Conservation (phyloP, 2,797 vertebrate genomes). For the Caiman crocodilus region DNA sequence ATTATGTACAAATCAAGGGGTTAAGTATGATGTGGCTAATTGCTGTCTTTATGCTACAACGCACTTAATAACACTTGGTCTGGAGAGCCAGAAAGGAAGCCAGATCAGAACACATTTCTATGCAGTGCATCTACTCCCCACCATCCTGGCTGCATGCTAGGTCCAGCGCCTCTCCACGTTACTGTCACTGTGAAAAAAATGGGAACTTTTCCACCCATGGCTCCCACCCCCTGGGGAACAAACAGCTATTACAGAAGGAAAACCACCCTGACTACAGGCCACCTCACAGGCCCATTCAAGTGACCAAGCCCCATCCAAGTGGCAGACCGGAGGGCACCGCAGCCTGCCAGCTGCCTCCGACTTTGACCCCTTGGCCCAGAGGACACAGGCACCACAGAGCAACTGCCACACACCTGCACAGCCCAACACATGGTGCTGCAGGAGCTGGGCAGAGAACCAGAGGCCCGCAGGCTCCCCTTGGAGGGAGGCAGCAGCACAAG, state of each 20-base stretch:
- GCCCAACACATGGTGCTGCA: too few relatives aligned
- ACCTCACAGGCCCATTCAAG: background rate
- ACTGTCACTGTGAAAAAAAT: background rate
- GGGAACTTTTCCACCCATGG: background rate
- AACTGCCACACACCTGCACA: too few relatives aligned
- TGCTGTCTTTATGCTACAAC: background rate
- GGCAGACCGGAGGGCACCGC: too few relatives aligned
- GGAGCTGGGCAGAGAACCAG: too few relatives aligned
- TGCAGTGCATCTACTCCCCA: background rate
- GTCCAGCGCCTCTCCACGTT: too few relatives aligned
- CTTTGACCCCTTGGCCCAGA: too few relatives aligned
- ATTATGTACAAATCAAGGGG: conserved; percentile 23
- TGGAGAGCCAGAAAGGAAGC: background rate
- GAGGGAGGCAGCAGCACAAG: too few relatives aligned
- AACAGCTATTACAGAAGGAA: background rate
- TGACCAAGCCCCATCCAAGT: too few relatives aligned
- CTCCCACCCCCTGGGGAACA: fast-evolving
- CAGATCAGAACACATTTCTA: background rate
- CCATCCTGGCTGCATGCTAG: background rate
- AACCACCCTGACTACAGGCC: background rate
- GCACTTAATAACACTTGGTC: background rate
- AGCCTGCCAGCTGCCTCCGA: too few relatives aligned
- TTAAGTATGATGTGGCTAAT: background rate
- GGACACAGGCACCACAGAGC: too few relatives aligned
- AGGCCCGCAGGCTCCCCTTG: too few relatives aligned